Base-by-base conservation (phyloP, 2,888 invertebrate genomes). In the Sarcophaga caerulescens region DNA sequence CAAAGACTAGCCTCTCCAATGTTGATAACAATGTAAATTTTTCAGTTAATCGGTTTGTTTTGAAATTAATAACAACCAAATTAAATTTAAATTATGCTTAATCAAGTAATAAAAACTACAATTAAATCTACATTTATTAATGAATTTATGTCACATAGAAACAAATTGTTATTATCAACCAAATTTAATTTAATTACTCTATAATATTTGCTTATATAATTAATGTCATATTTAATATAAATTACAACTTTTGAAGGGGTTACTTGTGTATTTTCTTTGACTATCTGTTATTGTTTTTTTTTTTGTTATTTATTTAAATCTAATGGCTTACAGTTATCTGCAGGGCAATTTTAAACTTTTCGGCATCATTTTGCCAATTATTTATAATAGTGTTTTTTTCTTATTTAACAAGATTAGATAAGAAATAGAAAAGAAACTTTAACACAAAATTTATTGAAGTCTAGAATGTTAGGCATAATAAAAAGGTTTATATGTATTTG, bases 91-190 rank as follows among this genome's bases (percentile, higher is more conserved):
- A 65, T 70, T 19, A 70, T 60, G 57, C 59, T 66, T 70, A 21
- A 52, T 19, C 21, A 11, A 23, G 11, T 44, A 71, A 47, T 45
- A 25, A 8, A 17, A 66, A 44, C n/a, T 59, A 66, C 44, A 52
- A 68, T 45, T 69, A 69, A 69, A 62, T 23, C 62, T 47, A 14
- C 21, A 68, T 75, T 68, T 44, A 75, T 44, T 17, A 5, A 69
- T 47, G 12, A 14, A 74, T 62, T 74, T 74, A 60, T 68, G 19
- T 35, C 52, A 4, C 69, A 35, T 69, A 12, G 19, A 59, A 73
- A 73, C 73, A 73, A 68, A 81, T 68, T 73, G 80, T 73, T 73
- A 68, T 74, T 60, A 23, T 3, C 47, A 23, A 68, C 59, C 45
- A 19, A 25, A 66, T 66, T 47, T 45, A n/a, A 79, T 79, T 52